These are phyloP conservation scores for Dicycla oo DNA, from an alignment of 2,888 invertebrate genomes.

Conservation along the genomic window DNA sequence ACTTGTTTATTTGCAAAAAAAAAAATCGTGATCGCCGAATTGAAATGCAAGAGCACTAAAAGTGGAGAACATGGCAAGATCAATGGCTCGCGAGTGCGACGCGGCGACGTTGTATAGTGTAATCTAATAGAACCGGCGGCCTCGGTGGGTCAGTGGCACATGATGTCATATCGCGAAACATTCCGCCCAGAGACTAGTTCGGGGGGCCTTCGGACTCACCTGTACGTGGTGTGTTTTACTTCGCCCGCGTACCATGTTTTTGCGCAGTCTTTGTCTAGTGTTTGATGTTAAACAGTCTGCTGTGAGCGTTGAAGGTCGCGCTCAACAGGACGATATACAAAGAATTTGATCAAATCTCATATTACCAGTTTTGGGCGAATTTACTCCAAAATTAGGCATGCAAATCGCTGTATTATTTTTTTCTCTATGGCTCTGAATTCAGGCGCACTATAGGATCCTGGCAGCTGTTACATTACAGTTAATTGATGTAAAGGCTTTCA, in stretches of 20 bases:
- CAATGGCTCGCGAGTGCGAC: slow-evolving; percentile 64
- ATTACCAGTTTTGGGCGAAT: slow-evolving; percentile 57
- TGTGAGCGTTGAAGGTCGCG: slow-evolving; percentile 57
- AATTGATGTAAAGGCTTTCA: slow-evolving; percentile 29
- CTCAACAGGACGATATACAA: slow-evolving; percentile 56
- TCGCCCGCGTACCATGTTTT: slow-evolving; percentile 67
- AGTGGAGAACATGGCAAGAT: slow-evolving; percentile 64
- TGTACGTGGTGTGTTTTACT: slow-evolving; percentile 62
- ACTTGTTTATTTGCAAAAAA: slow-evolving; percentile 62
- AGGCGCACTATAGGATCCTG: slow-evolving; percentile 25
- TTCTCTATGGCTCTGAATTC: slow-evolving; percentile 29
- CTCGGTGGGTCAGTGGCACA: slow-evolving; percentile 88
- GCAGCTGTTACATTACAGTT: slow-evolving; percentile 46
- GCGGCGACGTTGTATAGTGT: slow-evolving; percentile 69
- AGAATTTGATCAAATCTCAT: slow-evolving; percentile 64
- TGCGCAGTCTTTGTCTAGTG: slow-evolving; percentile 63
- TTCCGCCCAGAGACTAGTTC: slow-evolving; percentile 75
- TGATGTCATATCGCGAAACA: slow-evolving; percentile 85
- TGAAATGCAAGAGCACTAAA: slow-evolving; percentile 61
- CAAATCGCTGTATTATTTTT: slow-evolving; percentile 38
- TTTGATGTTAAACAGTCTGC: slow-evolving; percentile 67
- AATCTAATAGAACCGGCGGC: slow-evolving; percentile 78
- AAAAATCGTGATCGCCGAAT: slow-evolving; percentile 61
- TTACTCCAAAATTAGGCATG: slow-evolving; percentile 51
- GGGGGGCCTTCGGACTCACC: slow-evolving; percentile 70